These are phyloP conservation scores for Sander lucioperca DNA, from an alignment of 2,113 vertebrate species.

Conservation along the genomic window DNA sequence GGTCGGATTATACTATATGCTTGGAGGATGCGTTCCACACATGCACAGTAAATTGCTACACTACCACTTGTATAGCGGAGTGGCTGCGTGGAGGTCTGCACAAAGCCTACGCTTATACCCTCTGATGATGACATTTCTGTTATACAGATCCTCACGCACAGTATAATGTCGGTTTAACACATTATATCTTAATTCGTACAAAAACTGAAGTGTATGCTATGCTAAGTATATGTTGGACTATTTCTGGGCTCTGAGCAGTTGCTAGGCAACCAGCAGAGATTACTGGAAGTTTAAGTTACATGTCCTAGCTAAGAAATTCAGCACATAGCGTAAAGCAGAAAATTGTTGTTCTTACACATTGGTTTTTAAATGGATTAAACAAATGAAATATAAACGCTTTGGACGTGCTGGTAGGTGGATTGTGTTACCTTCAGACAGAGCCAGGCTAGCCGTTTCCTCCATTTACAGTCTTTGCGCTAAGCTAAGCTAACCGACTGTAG, in stretches of 20 bases:
- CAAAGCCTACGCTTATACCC: too few relatives aligned
- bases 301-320: not conserved
- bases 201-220: not conserved
- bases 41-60: too few relatives aligned
- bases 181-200: too few relatives aligned
- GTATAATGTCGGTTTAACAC: too few relatives aligned
- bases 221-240: not conserved
- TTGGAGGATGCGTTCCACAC: too few relatives aligned
- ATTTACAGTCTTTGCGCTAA: not conserved
- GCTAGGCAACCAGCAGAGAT: not conserved
- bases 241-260: not conserved
- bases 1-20: too few relatives aligned
- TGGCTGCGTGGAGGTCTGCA: too few relatives aligned
- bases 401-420: not conserved
- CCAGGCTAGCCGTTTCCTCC: too few relatives aligned
- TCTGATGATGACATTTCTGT: too few relatives aligned
- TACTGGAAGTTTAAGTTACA: not conserved
- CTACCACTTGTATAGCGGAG: too few relatives aligned
- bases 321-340: not conserved
- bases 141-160: too few relatives aligned
- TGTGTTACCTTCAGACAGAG: not conserved
- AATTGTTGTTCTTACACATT: not conserved
- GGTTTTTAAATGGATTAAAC: not conserved
- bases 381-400: not conserved
- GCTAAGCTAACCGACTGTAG: not conserved